Percentiles rank a stretch among this genome's conserved stretches.
phyloP scores from a whole-genome alignment of 2,888 invertebrate genomes.

The Drosophila borborema region DNA sequence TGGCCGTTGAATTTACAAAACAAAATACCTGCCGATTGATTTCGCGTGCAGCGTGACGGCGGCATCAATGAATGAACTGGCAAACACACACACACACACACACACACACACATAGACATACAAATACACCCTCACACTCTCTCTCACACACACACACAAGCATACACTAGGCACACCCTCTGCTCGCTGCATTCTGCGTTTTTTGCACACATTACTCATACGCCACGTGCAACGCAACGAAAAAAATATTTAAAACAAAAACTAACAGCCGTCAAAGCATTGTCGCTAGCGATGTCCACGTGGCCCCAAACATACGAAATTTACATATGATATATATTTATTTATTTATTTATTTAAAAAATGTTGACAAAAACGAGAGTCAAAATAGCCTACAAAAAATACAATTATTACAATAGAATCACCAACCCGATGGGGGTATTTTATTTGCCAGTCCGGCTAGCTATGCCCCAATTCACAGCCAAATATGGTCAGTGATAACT shows the following conservation, averaged over 20 bases:
- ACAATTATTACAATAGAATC: too few relatives aligned
- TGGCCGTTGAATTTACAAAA: conserved; percentile 61
- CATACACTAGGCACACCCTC: conserved; percentile 1
- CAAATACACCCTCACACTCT: conserved; percentile 16
- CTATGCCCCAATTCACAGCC: too few relatives aligned
- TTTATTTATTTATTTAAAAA: too few relatives aligned
- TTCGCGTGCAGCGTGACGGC: conserved; percentile 54
- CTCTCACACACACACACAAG: conserved; percentile 16
- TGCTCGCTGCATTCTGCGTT: conserved; percentile 35
- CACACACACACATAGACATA: conserved; percentile 10
- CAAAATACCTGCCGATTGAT: conserved; percentile 77
- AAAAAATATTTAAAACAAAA: conserved; percentile 22
- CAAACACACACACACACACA: conserved; percentile 20
- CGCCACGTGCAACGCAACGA: conserved; percentile 54
- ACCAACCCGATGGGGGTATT: too few relatives aligned
- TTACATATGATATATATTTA: background rate
- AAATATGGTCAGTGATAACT: too few relatives aligned
- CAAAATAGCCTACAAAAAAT: too few relatives aligned
- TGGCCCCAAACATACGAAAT: background rate
- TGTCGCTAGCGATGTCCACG: conserved; percentile 13
- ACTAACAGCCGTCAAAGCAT: conserved; percentile 12
- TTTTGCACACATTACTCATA: conserved; percentile 69
- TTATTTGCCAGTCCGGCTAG: too few relatives aligned
- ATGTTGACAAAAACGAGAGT: too few relatives aligned
- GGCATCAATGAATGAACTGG: conserved; percentile 65